A percentile compares a stretch with the other conserved stretches of the same genome.
Evolutionary conservation across 2,797 vertebrate species (phyloP).

Genomic region (Platalea minor): DNA sequence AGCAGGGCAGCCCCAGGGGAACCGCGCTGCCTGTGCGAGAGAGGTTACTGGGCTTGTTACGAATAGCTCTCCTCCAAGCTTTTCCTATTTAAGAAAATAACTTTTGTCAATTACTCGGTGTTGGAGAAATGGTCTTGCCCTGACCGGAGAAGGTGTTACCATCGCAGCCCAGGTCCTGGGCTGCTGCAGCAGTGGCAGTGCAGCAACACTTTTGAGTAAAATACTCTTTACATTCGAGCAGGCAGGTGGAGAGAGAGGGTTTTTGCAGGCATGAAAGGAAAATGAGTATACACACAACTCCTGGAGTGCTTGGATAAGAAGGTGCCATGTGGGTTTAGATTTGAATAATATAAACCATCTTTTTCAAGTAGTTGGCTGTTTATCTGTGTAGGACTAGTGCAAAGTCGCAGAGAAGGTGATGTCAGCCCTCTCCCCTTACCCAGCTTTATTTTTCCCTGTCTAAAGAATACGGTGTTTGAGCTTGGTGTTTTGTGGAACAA

Average conservation of each 20-base stretch:
- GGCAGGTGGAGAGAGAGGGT: neutral
- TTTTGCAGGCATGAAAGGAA: neutral
- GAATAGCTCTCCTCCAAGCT: neutral
- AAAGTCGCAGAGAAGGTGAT: neutral
- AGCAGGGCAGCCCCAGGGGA: neutral
- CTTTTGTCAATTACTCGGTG: neutral
- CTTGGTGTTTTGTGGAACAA: neutral
- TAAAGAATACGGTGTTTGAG: neutral
- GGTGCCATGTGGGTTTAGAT: neutral
- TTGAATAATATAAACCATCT: neutral
- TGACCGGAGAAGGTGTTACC: neutral
- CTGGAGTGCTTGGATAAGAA: neutral
- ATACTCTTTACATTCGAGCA: rapidly evolving
- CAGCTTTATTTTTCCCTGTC: neutral
- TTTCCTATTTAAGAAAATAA: neutral
- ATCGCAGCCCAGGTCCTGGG: neutral
- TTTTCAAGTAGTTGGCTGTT: neutral
- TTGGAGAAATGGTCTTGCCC: neutral
- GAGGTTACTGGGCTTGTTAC: neutral
- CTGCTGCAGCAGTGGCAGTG: neutral
- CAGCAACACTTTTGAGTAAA: neutral
- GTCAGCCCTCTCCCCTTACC: neutral
- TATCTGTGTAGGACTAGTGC: neutral
- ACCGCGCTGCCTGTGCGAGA: rapidly evolving
- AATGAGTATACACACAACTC: neutral